Conservation (phyloP, 2,888 invertebrate species). For the Pocota personata region DNA sequence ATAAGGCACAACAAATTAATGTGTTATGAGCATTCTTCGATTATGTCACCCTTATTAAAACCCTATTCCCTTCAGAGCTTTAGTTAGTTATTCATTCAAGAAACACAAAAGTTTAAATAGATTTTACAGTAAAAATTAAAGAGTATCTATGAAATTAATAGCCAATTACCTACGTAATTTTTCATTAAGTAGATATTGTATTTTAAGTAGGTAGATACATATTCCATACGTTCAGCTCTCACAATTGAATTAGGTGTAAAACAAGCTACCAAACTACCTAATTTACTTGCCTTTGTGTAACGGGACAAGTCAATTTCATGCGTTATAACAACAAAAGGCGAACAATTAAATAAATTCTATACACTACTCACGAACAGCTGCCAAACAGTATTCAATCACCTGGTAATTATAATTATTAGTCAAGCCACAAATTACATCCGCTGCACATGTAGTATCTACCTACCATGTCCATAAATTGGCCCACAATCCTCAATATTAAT, state of each 20-base stretch:
- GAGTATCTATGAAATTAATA: too few species aligned
- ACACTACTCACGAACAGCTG: slow-evolving; percentile 34
- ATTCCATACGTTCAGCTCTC: background rate
- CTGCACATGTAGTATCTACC: too few species aligned
- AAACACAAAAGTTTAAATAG: too few species aligned
- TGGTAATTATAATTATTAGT: slow-evolving; percentile 54
- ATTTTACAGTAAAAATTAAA: too few species aligned
- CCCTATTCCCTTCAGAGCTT: too few species aligned
- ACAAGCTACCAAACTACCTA: background rate
- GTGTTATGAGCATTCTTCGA: too few species aligned
- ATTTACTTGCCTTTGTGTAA: slow-evolving; percentile 26
- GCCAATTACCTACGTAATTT: too few species aligned
- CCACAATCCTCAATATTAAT: slow-evolving; percentile 11
- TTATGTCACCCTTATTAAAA: too few species aligned
- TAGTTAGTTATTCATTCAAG: too few species aligned
- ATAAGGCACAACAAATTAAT: too few species aligned
- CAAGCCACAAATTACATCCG: slow-evolving; percentile 45
- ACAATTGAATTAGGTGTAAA: slow-evolving; percentile 16
- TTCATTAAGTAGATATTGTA: background rate
- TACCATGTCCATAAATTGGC: background rate
- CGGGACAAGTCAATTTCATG: slow-evolving; percentile 1
- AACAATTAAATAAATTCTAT: slow-evolving; percentile 39
- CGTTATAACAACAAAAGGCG: slow-evolving; percentile 13
- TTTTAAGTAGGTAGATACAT: too few species aligned
- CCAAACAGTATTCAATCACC: slow-evolving; percentile 52